Evolutionary conservation across 2,113 vertebrate species (phyloP).

Genomic region (Anolis sagrei): DNA sequence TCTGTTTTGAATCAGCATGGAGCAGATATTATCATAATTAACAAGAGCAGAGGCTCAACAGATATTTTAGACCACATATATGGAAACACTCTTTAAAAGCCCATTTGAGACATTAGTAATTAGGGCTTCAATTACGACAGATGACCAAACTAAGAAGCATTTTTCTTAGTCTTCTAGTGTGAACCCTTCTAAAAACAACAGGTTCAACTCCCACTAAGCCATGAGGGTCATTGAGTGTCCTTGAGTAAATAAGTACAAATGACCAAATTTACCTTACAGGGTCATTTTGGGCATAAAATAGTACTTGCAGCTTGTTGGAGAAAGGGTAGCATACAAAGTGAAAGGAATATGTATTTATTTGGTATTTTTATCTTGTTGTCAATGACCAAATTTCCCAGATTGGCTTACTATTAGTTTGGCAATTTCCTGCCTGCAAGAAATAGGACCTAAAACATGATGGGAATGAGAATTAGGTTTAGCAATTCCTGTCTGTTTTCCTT

Average conservation of each 20-base stretch:
- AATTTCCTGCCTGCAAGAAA: too few relatives aligned
- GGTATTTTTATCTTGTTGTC: too few relatives aligned
- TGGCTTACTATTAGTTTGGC: too few relatives aligned
- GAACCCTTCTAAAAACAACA: background rate
- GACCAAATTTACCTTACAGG: background rate
- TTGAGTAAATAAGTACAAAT: background rate
- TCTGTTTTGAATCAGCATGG: background rate
- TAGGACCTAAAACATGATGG: too few relatives aligned
- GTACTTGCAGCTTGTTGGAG: background rate
- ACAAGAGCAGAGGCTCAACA: background rate
- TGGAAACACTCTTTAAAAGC: background rate
- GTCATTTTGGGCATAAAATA: background rate
- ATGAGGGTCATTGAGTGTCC: background rate
- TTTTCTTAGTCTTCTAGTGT: background rate
- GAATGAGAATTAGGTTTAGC: too few relatives aligned
- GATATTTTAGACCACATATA: background rate
- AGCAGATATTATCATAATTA: background rate
- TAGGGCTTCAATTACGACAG: background rate
- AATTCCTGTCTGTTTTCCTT: too few relatives aligned
- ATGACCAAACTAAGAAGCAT: background rate
- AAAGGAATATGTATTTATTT: too few relatives aligned
- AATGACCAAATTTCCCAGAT: too few relatives aligned
- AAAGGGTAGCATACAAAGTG: background rate
- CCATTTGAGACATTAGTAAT: background rate
- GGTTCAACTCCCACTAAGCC: too few relatives aligned